These are phyloP conservation scores for Oscarella lobularis DNA, from an alignment of 37 sponge, comb jelly and placozoan species.

Conservation along the genomic window DNA sequence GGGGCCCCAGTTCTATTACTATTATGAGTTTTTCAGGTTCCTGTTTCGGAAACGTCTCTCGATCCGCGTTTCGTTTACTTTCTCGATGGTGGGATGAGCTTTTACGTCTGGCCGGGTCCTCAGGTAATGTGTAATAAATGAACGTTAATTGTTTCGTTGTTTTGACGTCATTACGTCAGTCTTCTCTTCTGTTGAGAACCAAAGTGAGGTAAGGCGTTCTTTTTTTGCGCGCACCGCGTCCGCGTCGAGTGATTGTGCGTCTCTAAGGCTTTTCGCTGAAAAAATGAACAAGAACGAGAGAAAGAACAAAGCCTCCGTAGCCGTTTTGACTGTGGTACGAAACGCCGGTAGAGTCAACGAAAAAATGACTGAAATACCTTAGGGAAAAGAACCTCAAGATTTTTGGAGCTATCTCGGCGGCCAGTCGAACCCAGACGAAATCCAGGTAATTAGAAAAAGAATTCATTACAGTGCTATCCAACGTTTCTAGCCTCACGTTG, in stretches of 20 bases:
- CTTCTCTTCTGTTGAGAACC: background rate
- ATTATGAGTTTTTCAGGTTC: slow-evolving; percentile 8
- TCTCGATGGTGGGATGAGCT: slow-evolving; percentile 50
- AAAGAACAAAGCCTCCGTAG: slow-evolving; percentile 49
- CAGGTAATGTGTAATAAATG: slow-evolving; percentile 19
- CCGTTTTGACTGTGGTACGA: slow-evolving; percentile 30
- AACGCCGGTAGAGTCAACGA: too few relatives aligned
- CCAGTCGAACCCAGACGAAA: background rate
- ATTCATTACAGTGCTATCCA: too few relatives aligned
- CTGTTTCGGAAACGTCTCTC: slow-evolving; percentile 7
- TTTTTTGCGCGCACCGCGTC: too few relatives aligned
- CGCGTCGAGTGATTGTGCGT: too few relatives aligned
- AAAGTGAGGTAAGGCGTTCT: too few relatives aligned
- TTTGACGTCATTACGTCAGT: background rate
- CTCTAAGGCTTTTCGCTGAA: slow-evolving; percentile 53
- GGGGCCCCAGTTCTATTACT: too few relatives aligned
- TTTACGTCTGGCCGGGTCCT: slow-evolving; percentile 77
- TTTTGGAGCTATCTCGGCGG: slow-evolving; percentile 74
- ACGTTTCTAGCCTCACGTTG: background rate
- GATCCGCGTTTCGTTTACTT: slow-evolving; percentile 74
- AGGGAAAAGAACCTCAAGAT: slow-evolving; percentile 62
- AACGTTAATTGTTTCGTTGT: background rate
- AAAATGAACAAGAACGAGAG: slow-evolving; percentile 86
- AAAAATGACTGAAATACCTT: too few relatives aligned
- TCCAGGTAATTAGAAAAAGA: background rate